These are phyloP conservation scores for Rhyacophila brunnea DNA, from an alignment of 1,140 invertebrate genomes.

Conservation along the genomic window DNA sequence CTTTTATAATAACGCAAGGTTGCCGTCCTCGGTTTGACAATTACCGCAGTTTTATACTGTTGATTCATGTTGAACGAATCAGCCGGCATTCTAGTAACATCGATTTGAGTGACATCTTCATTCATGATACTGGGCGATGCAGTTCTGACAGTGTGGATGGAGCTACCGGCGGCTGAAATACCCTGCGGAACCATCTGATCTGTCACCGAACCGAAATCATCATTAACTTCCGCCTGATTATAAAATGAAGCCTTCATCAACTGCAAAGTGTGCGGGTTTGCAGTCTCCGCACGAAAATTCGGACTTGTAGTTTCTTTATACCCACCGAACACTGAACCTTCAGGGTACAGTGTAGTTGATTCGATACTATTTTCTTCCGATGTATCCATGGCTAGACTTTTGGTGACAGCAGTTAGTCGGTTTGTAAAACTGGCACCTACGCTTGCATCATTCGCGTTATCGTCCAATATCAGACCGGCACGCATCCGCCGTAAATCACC, in stretches of 20 bases:
- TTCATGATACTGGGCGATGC: background rate
- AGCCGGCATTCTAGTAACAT: no score
- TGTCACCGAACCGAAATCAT: constrained; percentile 42
- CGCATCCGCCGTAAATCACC: no score
- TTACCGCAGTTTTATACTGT: constrained; percentile 39
- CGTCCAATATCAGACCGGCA: no score
- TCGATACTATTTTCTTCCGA: constrained; percentile 44
- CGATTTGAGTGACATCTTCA: background rate
- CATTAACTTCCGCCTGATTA: constrained; percentile 42
- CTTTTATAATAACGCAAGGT: constrained; percentile 47
- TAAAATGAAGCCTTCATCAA: constrained; percentile 83
- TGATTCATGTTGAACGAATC: no score
- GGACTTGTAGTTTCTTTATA: no score
- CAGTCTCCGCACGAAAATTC: constrained; percentile 35
- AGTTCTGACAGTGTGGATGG: background rate
- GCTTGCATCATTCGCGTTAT: no score
- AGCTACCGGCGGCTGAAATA: constrained; percentile 11
- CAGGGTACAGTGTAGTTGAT: constrained; percentile 38
- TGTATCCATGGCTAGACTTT: constrained; percentile 48
- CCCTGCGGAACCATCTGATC: constrained; percentile 44
- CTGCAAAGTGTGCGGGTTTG: constrained; percentile 60
- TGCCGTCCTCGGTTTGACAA: constrained; percentile 44
- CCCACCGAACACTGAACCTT: constrained; percentile 21
- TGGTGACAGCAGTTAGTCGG: background rate
- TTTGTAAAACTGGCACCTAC: no score